Conservation (phyloP, 2,888 invertebrate genomes). For the Zaprionus lineosus region DNA sequence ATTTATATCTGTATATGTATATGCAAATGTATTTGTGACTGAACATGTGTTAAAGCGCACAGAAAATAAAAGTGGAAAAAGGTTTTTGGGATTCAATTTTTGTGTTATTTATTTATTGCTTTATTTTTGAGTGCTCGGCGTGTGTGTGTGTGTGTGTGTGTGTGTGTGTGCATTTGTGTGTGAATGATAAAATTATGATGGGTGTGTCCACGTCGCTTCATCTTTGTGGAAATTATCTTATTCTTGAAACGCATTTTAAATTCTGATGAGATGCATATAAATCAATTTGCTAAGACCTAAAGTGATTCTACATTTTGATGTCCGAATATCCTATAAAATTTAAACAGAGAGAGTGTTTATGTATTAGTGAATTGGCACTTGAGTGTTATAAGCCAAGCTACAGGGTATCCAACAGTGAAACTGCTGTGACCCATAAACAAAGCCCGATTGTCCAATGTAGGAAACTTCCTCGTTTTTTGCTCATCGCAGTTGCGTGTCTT, state of each 20-base stretch:
- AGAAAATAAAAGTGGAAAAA: conserved; percentile 57
- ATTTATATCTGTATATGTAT: conserved; percentile 16
- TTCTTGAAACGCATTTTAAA: neutral
- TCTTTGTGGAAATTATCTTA: conserved; percentile 5
- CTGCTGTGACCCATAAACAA: too few relatives aligned
- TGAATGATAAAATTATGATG: conserved; percentile 9
- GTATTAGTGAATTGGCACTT: too few relatives aligned
- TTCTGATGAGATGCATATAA: neutral
- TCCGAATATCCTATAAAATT: too few relatives aligned
- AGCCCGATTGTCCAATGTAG: too few relatives aligned
- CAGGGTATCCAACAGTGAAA: too few relatives aligned
- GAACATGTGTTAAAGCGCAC: neutral
- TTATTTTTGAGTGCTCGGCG: conserved; percentile 11
- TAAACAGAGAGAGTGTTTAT: too few relatives aligned
- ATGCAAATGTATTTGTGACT: neutral
- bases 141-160: neutral
- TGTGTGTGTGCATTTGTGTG: conserved; percentile 1
- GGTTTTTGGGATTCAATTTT: conserved; percentile 42
- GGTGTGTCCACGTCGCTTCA: conserved; percentile 31
- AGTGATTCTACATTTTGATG: too few relatives aligned
- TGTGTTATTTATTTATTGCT: conserved; percentile 36
- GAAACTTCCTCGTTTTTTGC: too few relatives aligned
- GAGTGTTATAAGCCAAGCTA: too few relatives aligned
- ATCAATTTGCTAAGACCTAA: too few relatives aligned
- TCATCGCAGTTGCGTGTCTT: too few relatives aligned